A percentile compares a stretch with the other conserved stretches of the same genome.
These are phyloP conservation scores for Cephus cinctus DNA, from an alignment of 1,140 invertebrate species.

Conservation along the genomic window DNA sequence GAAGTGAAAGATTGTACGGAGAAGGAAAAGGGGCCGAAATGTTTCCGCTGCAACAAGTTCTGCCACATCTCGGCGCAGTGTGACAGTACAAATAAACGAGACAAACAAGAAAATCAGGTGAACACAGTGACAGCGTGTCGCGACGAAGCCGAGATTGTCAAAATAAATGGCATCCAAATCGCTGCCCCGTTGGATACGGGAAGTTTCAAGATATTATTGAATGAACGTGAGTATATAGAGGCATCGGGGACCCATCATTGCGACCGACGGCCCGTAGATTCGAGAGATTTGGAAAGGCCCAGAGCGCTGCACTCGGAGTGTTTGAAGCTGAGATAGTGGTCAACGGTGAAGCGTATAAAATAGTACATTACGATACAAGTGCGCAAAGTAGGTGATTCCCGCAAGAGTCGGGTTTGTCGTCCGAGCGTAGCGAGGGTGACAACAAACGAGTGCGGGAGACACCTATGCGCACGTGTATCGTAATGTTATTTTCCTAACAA, in stretches of 20 bases:
- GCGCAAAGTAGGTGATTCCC: no score
- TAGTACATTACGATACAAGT: no score
- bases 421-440: no score
- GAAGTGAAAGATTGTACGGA: conserved; percentile 2
- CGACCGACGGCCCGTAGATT: not conserved
- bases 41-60: no score
- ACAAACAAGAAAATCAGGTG: conserved; percentile 5
- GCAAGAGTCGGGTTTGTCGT: no score
- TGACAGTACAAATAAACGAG: conserved; percentile 25
- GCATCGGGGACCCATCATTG: not conserved
- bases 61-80: conserved; percentile 22
- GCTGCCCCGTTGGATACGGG: not conserved
- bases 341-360: not conserved
- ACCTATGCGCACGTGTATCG: no score
- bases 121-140: not conserved
- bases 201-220: not conserved
- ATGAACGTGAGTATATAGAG: not conserved
- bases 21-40: conserved; percentile 18
- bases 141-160: not conserved
- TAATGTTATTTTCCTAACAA: no score
- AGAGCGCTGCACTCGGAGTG: not conserved
- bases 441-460: no score
- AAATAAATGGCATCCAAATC: not conserved
- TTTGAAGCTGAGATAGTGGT: not conserved
- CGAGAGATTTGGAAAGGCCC: not conserved